Percentiles rank a stretch among this genome's conserved stretches.
phyloP scores from a whole-genome alignment of 1,140 invertebrate species.

The Branchinecta lindahli region DNA sequence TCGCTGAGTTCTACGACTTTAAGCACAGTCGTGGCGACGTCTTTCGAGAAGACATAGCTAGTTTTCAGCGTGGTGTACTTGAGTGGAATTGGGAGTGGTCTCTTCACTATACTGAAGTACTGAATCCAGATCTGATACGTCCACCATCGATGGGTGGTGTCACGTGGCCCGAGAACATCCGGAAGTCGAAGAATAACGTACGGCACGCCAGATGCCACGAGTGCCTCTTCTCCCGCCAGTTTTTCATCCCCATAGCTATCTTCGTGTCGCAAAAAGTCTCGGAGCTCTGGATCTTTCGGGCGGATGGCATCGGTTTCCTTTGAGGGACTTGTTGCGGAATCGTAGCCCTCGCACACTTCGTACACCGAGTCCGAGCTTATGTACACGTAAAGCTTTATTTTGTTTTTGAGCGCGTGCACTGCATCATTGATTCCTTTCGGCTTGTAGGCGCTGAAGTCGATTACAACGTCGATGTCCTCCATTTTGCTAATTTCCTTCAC shows the following conservation, averaged over 20 bases:
- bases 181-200: conserved; percentile 35
- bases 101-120: conserved; percentile 26
- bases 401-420: conserved; percentile 27
- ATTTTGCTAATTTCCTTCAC: conserved; percentile 24
- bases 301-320: conserved; percentile 30
- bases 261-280: conserved; percentile 24
- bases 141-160: conserved; percentile 36
- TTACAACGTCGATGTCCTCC: conserved; percentile 30
- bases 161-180: conserved; percentile 36
- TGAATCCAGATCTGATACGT: conserved; percentile 36
- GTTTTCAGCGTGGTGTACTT: conserved; percentile 27
- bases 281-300: conserved; percentile 26
- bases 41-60: conserved; percentile 35
- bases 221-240: conserved; percentile 32
- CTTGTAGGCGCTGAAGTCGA: conserved; percentile 37
- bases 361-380: conserved; percentile 38
- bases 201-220: conserved; percentile 24
- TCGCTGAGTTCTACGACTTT: conserved; percentile 23
- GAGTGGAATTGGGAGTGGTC: conserved; percentile 29
- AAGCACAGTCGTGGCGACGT: conserved; percentile 32
- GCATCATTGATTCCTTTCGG: conserved; percentile 28
- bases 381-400: conserved; percentile 33
- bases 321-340: conserved; percentile 14
- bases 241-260: conserved; percentile 35
- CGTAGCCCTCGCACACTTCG: conserved; percentile 31